These are phyloP conservation scores for Willisornis vidua DNA, from an alignment of 2,113 vertebrate genomes.

Conservation along the genomic window DNA sequence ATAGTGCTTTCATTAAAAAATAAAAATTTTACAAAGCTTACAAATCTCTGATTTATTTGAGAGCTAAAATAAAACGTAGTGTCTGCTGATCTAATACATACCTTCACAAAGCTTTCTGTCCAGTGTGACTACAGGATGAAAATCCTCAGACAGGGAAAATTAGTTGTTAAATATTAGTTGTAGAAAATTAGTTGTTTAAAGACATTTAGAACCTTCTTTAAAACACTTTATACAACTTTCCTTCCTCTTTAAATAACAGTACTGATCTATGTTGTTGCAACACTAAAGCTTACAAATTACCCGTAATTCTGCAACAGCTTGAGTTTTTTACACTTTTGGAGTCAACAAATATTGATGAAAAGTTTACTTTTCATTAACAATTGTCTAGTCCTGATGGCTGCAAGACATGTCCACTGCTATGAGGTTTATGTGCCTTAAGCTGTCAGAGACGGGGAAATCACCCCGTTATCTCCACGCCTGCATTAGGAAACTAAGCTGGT, in stretches of 20 bases:
- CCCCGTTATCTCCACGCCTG: accelerated
- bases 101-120: not conserved
- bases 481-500: accelerated
- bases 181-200: not conserved
- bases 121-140: not conserved
- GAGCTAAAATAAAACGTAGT: not conserved
- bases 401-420: accelerated
- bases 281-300: not conserved
- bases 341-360: not conserved
- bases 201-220: not conserved
- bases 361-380: not conserved
- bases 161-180: not conserved
- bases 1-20: not conserved
- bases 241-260: not conserved
- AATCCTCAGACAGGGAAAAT: not conserved
- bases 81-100: not conserved
- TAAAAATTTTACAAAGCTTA: not conserved
- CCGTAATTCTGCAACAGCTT: not conserved
- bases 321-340: not conserved
- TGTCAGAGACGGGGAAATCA: not conserved
- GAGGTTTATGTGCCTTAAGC: not conserved
- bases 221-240: not conserved
- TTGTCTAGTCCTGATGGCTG: accelerated
- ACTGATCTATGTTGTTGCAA: not conserved
- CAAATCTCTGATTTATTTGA: not conserved